Conservation (phyloP, 2,888 invertebrate species). For the Drosophila phalerata region DNA sequence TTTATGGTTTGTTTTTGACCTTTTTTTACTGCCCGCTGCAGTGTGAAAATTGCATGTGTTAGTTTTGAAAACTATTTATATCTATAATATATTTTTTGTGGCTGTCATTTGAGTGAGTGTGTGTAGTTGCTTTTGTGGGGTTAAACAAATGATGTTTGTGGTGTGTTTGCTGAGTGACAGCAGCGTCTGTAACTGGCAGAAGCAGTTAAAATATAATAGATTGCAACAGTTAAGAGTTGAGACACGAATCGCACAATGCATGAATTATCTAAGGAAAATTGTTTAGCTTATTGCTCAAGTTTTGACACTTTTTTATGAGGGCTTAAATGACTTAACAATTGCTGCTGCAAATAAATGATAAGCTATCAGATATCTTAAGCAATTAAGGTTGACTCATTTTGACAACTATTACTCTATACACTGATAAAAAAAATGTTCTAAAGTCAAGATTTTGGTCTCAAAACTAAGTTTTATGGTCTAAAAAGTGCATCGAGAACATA, state of each 20-base stretch:
- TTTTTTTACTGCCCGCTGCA: slow-evolving; percentile 35
- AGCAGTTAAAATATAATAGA: slow-evolving; percentile 64
- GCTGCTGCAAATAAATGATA: slow-evolving; percentile 5
- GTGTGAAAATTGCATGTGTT: slow-evolving; percentile 78
- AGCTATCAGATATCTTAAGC: background rate
- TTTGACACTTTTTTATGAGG: slow-evolving; percentile 6
- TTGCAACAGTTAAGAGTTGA: slow-evolving; percentile 45
- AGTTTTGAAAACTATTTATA: slow-evolving; percentile 72
- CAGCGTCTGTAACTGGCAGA: slow-evolving; percentile 66
- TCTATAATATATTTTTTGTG: slow-evolving; percentile 68
- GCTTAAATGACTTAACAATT: slow-evolving; percentile 21
- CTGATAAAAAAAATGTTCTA: no score
- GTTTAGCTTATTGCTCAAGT: slow-evolving; percentile 9
- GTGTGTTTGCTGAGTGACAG: slow-evolving; percentile 67
- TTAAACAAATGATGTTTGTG: slow-evolving; percentile 69
- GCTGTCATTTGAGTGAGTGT: slow-evolving; percentile 57
- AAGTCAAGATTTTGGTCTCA: no score
- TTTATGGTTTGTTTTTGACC: slow-evolving; percentile 38
- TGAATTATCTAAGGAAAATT: slow-evolving; percentile 27
- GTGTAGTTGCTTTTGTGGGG: slow-evolving; percentile 36
- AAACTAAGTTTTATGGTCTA: no score
- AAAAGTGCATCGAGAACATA: no score
- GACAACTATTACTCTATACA: background rate
- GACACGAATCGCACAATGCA: slow-evolving; percentile 22
- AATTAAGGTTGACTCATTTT: background rate